Evolutionary conservation across 2,797 vertebrate genomes (phyloP).

Genomic region (Poeciliopsis gracilis): DNA sequence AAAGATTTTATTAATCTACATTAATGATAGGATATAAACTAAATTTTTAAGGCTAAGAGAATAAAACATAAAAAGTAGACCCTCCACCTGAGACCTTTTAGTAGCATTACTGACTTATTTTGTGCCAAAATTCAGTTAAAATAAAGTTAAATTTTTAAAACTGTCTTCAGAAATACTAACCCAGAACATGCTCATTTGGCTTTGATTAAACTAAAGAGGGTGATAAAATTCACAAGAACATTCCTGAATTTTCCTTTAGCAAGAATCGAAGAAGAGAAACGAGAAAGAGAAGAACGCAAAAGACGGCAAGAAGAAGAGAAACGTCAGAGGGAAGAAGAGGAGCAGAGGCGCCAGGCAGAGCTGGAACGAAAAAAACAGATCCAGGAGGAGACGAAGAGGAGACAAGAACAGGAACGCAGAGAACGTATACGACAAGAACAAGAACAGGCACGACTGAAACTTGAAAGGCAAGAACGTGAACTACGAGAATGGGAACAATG

Average conservation of each 20-base stretch:
- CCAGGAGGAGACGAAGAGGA: background rate
- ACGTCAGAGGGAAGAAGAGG: background rate
- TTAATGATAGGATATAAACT: background rate
- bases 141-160: background rate
- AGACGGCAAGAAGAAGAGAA: background rate
- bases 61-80: background rate
- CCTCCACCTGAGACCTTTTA: background rate
- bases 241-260: background rate
- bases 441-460: background rate
- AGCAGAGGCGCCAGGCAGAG: conserved; percentile 11
- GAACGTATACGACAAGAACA: background rate
- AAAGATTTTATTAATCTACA: background rate
- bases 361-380: background rate
- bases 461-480: background rate
- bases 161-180: background rate
- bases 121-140: background rate
- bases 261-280: conserved; percentile 12
- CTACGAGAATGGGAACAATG: background rate
- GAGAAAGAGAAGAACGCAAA: background rate
- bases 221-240: background rate
- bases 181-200: background rate
- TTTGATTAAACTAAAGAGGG: background rate
- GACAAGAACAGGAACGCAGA: background rate
- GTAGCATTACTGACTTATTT: background rate
- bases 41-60: no score